Percentiles rank a stretch among this genome's conserved stretches.
phyloP scores from a whole-genome alignment of 2,888 invertebrate genomes.

The Hypomecis punctinalis region DNA sequence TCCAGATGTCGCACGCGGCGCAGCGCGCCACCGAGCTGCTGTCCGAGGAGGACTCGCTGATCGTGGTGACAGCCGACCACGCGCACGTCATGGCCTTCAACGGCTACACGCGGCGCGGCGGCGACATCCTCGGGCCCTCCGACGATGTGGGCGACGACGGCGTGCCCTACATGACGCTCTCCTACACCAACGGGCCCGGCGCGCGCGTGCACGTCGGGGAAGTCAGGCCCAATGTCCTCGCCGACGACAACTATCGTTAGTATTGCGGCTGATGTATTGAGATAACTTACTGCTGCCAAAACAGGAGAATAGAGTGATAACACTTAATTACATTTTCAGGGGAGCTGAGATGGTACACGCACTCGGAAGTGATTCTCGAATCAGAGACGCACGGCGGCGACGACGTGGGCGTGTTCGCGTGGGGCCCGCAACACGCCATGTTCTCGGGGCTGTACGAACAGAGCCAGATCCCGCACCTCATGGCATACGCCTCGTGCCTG shows the following conservation, averaged over 20 bases:
- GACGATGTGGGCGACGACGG: constrained; percentile 72
- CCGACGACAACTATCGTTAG: constrained; percentile 57
- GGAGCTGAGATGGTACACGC: constrained; percentile 51
- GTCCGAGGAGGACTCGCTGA: constrained; percentile 84
- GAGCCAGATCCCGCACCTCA: constrained; percentile 90
- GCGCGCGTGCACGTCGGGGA: constrained; percentile 86
- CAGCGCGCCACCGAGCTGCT: constrained; percentile 73
- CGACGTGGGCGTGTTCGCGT: constrained; percentile 90
- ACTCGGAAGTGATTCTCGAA: constrained; percentile 81
- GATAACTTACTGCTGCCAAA: too few relatives aligned
- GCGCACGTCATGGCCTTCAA: constrained; percentile 88
- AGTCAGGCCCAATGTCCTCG: constrained; percentile 73
- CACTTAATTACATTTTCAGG: constrained; percentile 38
- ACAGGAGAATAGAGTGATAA: too few relatives aligned
- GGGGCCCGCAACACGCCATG: constrained; percentile 89
- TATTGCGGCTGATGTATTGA: too few relatives aligned
- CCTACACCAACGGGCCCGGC: constrained; percentile 81
- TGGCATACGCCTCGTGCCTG: constrained; percentile 89
- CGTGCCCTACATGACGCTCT: constrained; percentile 83
- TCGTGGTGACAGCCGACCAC: constrained; percentile 91
- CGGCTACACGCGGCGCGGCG: constrained; percentile 86
- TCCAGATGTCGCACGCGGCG: constrained; percentile 86
- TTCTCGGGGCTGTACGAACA: constrained; percentile 92
- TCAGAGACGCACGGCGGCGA: constrained; percentile 91
- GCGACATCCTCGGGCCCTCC: constrained; percentile 66